Conservation (phyloP, 2,888 invertebrate species). For the Pinctada fucata region DNA sequence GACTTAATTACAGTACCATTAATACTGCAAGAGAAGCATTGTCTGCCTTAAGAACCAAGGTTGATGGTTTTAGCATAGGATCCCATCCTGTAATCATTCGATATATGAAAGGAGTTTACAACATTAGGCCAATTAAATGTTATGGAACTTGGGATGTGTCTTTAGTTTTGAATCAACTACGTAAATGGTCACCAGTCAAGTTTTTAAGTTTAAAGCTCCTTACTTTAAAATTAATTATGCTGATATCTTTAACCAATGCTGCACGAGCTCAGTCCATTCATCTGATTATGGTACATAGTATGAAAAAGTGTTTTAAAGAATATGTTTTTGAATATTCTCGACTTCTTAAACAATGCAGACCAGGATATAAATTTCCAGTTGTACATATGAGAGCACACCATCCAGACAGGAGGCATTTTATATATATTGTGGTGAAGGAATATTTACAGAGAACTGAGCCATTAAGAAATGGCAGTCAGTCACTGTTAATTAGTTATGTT, state of each 20-base stretch:
- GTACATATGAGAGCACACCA: conserved; percentile 35
- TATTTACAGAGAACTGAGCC: conserved; percentile 30
- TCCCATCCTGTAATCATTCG: conserved; percentile 33
- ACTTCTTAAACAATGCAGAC: conserved; percentile 42
- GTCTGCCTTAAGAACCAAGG: conserved; percentile 28
- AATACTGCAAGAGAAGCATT: conserved; percentile 43
- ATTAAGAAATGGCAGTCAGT: conserved; percentile 17
- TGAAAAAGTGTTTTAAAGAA: conserved; percentile 17
- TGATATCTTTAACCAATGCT: conserved; percentile 34
- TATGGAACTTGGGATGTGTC: conserved; percentile 32
- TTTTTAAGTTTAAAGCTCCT: conserved; percentile 31
- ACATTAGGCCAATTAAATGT: conserved; percentile 28
- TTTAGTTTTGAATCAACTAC: conserved; percentile 28
- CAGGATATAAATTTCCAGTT: conserved; percentile 29
- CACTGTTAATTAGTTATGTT: conserved; percentile 40
- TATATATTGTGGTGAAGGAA: conserved; percentile 40
- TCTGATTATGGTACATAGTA: too few species aligned
- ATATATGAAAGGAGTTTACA: conserved; percentile 37
- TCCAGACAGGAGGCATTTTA: conserved; percentile 32
- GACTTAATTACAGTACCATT: conserved; percentile 33
- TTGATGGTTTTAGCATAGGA: conserved; percentile 23
- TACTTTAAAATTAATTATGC: conserved; percentile 41
- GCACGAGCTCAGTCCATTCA: conserved; percentile 33
- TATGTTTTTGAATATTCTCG: conserved; percentile 28
- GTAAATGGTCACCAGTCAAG: conserved; percentile 26